Percentiles rank a stretch among this genome's conserved stretches.
Evolutionary conservation across 2,888 invertebrate species (phyloP).

Genomic region (Andrena praecox): DNA sequence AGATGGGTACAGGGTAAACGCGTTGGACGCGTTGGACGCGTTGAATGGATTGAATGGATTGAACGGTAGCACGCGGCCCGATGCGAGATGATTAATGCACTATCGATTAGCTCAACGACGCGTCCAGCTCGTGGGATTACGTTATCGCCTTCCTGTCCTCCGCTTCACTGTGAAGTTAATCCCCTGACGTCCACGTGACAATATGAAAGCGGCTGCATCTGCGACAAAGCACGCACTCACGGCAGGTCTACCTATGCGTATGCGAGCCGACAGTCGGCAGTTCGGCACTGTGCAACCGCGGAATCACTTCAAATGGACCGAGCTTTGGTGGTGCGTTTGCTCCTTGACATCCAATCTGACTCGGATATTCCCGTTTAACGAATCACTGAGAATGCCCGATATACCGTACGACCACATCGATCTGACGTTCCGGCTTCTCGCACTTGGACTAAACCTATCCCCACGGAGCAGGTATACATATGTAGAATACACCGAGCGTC

Average conservation of each 20-base stretch:
- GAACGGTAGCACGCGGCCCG: not conserved
- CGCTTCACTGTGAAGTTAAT: constrained; percentile 38
- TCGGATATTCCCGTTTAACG: constrained; percentile 22
- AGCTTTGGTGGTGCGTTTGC: not conserved
- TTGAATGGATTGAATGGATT: not conserved
- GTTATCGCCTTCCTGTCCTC: constrained; percentile 29
- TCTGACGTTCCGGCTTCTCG: no score
- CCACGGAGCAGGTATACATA: no score
- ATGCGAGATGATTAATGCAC: constrained; percentile 27
- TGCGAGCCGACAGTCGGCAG: not conserved
- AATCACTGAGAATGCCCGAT: not conserved
- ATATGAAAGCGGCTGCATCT: constrained; percentile 20
- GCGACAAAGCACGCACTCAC: constrained; percentile 6
- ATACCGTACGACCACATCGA: not conserved
- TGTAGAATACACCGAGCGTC: no score
- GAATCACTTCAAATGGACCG: constrained; percentile 34
- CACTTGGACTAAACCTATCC: not conserved
- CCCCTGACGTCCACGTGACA: constrained; percentile 21
- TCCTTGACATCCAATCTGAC: constrained; percentile 7
- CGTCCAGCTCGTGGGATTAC: not conserved
- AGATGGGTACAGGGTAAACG: no score
- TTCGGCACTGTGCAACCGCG: constrained; percentile 1
- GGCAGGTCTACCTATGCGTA: not conserved
- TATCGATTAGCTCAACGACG: constrained; percentile 44
- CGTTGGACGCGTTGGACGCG: no score